Conservation (phyloP, 2,888 invertebrate species). For the Hecatera dysodea region DNA sequence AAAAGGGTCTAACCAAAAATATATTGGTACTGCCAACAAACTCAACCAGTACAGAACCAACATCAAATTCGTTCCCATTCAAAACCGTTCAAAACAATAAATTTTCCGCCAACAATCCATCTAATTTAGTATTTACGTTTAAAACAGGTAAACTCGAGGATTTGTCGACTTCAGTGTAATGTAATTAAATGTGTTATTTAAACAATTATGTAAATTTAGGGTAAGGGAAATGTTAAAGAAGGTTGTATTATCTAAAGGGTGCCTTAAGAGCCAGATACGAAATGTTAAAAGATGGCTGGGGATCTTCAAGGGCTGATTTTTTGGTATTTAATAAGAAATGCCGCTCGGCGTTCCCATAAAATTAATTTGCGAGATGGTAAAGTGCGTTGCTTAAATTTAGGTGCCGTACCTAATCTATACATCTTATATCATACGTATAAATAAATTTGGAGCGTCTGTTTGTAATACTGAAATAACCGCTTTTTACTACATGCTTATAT, state of each 20-base stretch:
- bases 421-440: too few species aligned
- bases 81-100: slow-evolving; percentile 52
- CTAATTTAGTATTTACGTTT: slow-evolving; percentile 70
- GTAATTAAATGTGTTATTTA: slow-evolving; percentile 81
- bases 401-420: too few species aligned
- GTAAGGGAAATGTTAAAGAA: slow-evolving; percentile 73
- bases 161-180: slow-evolving; percentile 75
- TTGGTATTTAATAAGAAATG: slow-evolving; percentile 16
- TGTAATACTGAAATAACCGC: too few species aligned
- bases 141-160: slow-evolving; percentile 73
- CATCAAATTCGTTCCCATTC: slow-evolving; percentile 36
- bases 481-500: too few species aligned
- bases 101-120: slow-evolving; percentile 62
- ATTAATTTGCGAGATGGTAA: neutral
- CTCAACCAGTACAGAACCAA: slow-evolving; percentile 10
- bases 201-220: slow-evolving; percentile 82
- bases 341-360: neutral
- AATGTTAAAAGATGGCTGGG: slow-evolving; percentile 34
- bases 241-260: slow-evolving; percentile 78
- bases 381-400: neutral
- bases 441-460: too few species aligned
- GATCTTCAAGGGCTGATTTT: slow-evolving; percentile 11
- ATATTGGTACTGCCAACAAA: slow-evolving; percentile 26
- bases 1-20: slow-evolving; percentile 24
- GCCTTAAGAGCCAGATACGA: slow-evolving; percentile 43